phyloP scores from a whole-genome alignment of 64 coral and sea anemone species.

The Montipora cactus region DNA sequence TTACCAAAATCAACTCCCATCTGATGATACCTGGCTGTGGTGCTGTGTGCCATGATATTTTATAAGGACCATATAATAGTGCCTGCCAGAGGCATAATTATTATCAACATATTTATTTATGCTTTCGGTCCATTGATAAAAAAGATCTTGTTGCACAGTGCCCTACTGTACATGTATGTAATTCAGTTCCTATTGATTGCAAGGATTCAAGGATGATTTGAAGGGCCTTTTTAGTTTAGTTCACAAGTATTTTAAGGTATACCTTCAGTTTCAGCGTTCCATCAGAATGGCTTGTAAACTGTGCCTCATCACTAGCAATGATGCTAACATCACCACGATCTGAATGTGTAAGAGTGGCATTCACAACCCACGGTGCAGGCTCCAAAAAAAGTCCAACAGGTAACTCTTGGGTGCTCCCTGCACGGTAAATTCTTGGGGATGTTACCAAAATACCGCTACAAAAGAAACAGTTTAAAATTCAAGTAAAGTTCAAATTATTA shows the following conservation, averaged over 20 bases:
- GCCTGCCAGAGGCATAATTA: no score
- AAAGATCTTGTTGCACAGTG: no score
- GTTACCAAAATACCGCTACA: constrained; percentile 59
- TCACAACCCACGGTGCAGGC: constrained; percentile 36
- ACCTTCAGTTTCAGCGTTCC: constrained; percentile 51
- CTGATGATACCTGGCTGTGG: no score
- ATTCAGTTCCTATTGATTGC: no score
- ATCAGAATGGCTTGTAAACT: constrained; percentile 20
- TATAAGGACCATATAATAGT: no score
- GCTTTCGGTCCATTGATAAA: no score
- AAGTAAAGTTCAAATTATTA: not conserved
- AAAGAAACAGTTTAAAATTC: not conserved
- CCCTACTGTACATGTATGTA: no score
- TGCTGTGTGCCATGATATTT: no score
- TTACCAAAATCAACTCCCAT: no score
- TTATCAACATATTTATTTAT: no score
- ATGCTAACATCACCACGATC: not conserved
- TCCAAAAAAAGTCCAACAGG: constrained; percentile 27
- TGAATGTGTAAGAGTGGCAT: not conserved
- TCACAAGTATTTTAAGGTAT: not conserved
- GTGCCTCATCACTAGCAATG: constrained; percentile 15
- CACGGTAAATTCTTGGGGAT: constrained; percentile 21
- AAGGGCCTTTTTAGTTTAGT: no score
- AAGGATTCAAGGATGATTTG: no score
- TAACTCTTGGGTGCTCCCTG: constrained; percentile 32